Base-by-base conservation (phyloP, 2,888 invertebrate species). In the Agapetus fuscipes region DNA sequence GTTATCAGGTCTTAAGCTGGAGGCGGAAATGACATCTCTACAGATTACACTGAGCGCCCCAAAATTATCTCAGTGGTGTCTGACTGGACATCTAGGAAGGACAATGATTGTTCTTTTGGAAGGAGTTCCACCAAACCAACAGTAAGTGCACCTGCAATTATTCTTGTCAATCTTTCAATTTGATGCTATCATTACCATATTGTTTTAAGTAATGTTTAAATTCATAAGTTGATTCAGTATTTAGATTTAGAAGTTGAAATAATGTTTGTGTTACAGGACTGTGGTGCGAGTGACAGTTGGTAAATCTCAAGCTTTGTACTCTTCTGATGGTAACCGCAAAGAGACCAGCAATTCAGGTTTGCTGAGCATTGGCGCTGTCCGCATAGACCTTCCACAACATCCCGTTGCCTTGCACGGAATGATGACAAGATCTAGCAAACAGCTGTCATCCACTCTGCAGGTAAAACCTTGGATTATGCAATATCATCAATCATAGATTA, bases 321-420 rank as follows among this genome's bases (percentile, higher is more conserved):
- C 93, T 2, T 89, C 89, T 57, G 76, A 80, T 50, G 37, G 37
- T 10, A 41, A 30, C 10, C 75, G 80, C 53, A 71, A 78, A 53
- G 62, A 82, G 54, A 80, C 84, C 55, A 84, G 84, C 55, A 83
- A 84, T 54, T 89, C 88, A 57, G 81, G 84, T 1, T 60, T 94
- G 40, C 64, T 91, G 6, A 88, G 87, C 6, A 78, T 96, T 37
- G 96, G 95, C 1, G 83, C 85, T 10, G 83, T 96, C 1, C 80
- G 87, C 48, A 83, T 96, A 38, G 95, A 96, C 61, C 91, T 98
- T 56, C 97, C 98, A 3, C 96, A 97, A 63, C 96, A 97, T 67
- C 97, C 97, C 0, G 94, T 96, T 1, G 94, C 90, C 5, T 67
- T 98, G 51, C 97, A 98, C 63, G 96, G 95, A 34, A 96, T 98